These are phyloP conservation scores for Podilymbus podiceps DNA, from an alignment of 2,113 vertebrate species.

Conservation along the genomic window DNA sequence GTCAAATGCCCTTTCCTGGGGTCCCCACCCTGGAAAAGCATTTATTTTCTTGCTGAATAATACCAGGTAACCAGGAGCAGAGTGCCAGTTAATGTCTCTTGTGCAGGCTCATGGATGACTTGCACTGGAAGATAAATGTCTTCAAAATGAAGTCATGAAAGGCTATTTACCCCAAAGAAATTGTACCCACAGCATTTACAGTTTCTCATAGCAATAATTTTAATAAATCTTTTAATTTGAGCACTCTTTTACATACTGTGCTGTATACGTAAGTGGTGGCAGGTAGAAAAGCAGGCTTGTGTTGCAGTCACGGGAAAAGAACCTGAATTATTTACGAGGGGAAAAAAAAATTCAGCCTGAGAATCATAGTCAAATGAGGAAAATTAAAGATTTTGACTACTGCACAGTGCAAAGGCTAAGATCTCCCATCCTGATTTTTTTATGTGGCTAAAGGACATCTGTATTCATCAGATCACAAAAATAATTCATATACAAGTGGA, in stretches of 20 bases:
- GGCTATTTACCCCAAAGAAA: neutral
- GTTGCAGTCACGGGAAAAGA: conserved; percentile 7
- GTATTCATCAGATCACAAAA: neutral
- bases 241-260: neutral
- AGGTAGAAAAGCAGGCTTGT: conserved; percentile 16
- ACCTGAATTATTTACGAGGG: conserved; percentile 36
- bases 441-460: conserved; percentile 31
- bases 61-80: neutral
- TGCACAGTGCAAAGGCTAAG: neutral
- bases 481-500: neutral
- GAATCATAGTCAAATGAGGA: conserved; percentile 28
- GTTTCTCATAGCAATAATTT: neutral
- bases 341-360: conserved; percentile 3
- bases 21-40: fast-evolving
- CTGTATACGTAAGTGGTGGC: neutral
- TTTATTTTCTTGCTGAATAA: neutral
- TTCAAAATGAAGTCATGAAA: neutral
- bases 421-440: neutral
- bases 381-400: conserved; percentile 9
- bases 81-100: neutral
- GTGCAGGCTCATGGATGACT: neutral
- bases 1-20: neutral
- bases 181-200: neutral
- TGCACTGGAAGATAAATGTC: neutral
- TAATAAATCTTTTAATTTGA: conserved; percentile 28